Evolutionary conservation across 2,113 vertebrate genomes (phyloP), one percentile per base, ranked within the genome.

Genomic region (Verasper variegatus): DNA sequence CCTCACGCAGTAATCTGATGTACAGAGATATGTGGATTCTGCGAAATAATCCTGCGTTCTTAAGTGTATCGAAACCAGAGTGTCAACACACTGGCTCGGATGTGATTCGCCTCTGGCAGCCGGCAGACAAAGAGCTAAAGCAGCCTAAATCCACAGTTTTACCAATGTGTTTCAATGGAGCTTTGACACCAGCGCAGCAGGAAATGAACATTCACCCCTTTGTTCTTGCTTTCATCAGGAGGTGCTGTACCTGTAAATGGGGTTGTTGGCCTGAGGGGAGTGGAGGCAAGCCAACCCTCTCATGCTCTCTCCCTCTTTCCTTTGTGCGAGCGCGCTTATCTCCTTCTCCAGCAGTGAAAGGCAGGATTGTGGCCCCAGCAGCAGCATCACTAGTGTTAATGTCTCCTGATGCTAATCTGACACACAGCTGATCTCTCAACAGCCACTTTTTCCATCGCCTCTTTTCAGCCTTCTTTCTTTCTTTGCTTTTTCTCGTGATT

Each of bases 401-500:
- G 93, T 93, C 92, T 93, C 87, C 91, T 89, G 93, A 94, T 94
- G 91, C 86, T 94, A 93, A 95, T 95, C 94, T 93, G 92, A 92
- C 94, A 92, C 82, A 75, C 49, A 82, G 90, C 90, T 93, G 89
- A 92, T 93, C 91, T 87, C 83, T 83, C 78, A 90, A 90, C 86
- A 93, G 80, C 84, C 89, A 89, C 86, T 86, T 91, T 91, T 80
- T 87, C 47, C 68, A 65, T 24, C 24, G 27, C 52, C 56, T 78
- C 37, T 71, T 71, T 76, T 73, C 73, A 71, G 49, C 54, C 74
- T 15, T n/a, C 67, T 65, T 23, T 76, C 42, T 61, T 62, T 71
- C 31, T 63, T 47, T 74, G 40, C 62, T 68, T 72, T 72, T 80
- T 77, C 66, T 70, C 51, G 17, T 74, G 37, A 71, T 86, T 71